Percentiles rank a stretch among this genome's conserved stretches.
phyloP scores from a whole-genome alignment of 2,888 invertebrate genomes.

The Zaprionus obscuricornis region DNA sequence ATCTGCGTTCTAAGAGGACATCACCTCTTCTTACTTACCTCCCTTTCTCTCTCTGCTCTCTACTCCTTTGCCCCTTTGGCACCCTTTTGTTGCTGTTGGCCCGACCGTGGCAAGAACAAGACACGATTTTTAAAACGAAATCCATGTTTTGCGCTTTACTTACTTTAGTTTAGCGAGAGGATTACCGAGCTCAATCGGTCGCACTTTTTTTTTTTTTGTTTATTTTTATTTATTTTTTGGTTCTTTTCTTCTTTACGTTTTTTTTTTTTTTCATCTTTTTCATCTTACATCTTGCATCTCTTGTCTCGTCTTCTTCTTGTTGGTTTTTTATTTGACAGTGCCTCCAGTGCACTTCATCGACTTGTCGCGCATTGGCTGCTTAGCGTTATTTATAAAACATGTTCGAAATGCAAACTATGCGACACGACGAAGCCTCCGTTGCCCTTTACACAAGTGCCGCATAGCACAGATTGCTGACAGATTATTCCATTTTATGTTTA shows the following conservation, averaged over 20 bases:
- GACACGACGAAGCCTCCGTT: conserved; percentile 73
- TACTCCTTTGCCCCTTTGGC: not conserved
- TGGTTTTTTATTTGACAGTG: conserved; percentile 28
- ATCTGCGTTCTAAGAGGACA: conserved; percentile 57
- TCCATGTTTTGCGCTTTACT: conserved; percentile 71
- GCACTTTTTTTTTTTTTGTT: conserved; percentile 51
- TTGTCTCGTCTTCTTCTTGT: conserved; percentile 10
- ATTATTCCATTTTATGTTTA: conserved; percentile 62
- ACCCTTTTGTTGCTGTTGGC: conserved; percentile 66
- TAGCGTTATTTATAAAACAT: conserved; percentile 77
- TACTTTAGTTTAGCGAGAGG: conserved; percentile 31
- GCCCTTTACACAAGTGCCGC: conserved; percentile 76
- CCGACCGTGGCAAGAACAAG: conserved; percentile 68
- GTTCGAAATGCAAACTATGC: conserved; percentile 75
- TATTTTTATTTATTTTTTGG: conserved; percentile 31
- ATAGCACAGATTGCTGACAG: conserved; percentile 66
- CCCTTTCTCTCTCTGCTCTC: conserved; percentile 4
- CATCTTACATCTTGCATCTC: conserved; percentile 30
- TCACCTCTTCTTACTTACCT: not conserved
- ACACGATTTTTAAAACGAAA: conserved; percentile 77
- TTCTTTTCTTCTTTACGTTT: not conserved
- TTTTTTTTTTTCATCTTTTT: conserved; percentile 1
- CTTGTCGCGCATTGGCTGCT: conserved; percentile 44
- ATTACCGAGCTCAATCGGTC: conserved; percentile 53
- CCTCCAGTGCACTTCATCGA: conserved; percentile 38